phyloP scores from a whole-genome alignment of 2,888 invertebrate species.

The Anodontia alba region DNA sequence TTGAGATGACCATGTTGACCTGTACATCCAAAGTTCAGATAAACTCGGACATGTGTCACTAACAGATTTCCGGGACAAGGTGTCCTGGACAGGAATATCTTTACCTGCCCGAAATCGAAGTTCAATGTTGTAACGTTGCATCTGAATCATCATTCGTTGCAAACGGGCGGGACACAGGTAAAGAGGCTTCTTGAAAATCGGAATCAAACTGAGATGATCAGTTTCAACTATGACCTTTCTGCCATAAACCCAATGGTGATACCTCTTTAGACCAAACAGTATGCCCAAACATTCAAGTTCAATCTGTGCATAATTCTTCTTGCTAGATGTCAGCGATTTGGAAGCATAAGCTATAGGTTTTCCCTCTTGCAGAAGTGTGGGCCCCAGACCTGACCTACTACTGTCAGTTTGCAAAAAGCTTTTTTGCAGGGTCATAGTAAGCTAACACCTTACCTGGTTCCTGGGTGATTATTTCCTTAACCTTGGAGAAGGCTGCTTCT shows the following conservation, averaged over 20 bases:
- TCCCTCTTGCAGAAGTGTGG: slow-evolving; percentile 20
- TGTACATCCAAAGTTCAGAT: slow-evolving; percentile 8
- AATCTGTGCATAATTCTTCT: slow-evolving; percentile 36
- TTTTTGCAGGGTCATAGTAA: slow-evolving; percentile 37
- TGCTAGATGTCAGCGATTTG: slow-evolving; percentile 2
- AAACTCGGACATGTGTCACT: slow-evolving; percentile 25
- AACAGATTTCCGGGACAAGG: slow-evolving; percentile 41
- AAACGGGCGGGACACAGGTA: slow-evolving; percentile 24
- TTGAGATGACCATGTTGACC: slow-evolving; percentile 1
- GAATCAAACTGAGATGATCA: slow-evolving; percentile 43
- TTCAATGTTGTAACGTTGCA: slow-evolving; percentile 43
- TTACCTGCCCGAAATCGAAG: slow-evolving; percentile 28
- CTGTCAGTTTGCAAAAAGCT: slow-evolving; percentile 28
- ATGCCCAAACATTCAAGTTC: slow-evolving; percentile 37
- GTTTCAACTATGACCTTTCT: slow-evolving; percentile 31
- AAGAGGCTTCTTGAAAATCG: slow-evolving; percentile 41
- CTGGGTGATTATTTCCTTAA: slow-evolving; percentile 32
- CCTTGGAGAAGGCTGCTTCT: slow-evolving; percentile 40
- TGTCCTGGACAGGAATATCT: slow-evolving; percentile 41
- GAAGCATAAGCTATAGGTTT: slow-evolving; percentile 23
- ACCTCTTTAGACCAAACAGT: slow-evolving; percentile 22
- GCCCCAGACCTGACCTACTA: slow-evolving; percentile 23
- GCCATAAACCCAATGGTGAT: slow-evolving; percentile 33
- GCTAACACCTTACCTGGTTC: slow-evolving; percentile 30
- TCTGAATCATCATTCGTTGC: slow-evolving; percentile 46